phyloP scores from a whole-genome alignment of 2,888 invertebrate species.

The Prostheceraeus crozeri region DNA sequence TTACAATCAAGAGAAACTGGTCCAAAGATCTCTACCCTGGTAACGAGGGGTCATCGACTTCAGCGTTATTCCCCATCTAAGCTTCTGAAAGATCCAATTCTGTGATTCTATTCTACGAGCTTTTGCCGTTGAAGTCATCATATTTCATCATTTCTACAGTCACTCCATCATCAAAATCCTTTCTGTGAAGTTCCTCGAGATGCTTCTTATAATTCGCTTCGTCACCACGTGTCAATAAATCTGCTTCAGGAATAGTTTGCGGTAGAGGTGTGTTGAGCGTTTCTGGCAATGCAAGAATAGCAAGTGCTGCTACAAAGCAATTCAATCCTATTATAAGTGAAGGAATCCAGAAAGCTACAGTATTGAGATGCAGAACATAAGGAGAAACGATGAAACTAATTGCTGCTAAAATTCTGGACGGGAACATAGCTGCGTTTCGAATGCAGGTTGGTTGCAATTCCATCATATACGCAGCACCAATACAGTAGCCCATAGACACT shows the following conservation, averaged over 20 bases:
- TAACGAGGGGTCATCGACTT: no score
- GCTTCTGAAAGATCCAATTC: no score
- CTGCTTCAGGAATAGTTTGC: conserved; percentile 11
- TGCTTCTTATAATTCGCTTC: no score
- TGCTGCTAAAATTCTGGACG: not conserved
- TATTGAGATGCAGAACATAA: not conserved
- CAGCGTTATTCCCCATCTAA: no score
- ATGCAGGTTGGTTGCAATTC: conserved; percentile 30
- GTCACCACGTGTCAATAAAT: conserved; percentile 1
- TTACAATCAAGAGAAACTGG: no score
- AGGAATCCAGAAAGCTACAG: not conserved
- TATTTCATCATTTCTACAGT: no score
- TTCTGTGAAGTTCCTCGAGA: no score
- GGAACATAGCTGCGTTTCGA: conserved; percentile 21
- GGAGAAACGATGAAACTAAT: conserved; percentile 9
- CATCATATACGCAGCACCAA: conserved; percentile 28
- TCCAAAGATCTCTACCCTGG: no score
- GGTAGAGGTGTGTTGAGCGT: conserved; percentile 20
- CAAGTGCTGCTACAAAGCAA: no score
- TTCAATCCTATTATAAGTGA: conserved; percentile 15
- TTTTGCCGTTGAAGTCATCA: no score
- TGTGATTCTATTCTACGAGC: no score
- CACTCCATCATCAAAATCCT: no score
- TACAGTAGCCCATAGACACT: conserved; percentile 29
- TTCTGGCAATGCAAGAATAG: conserved; percentile 5